Base-by-base conservation (phyloP, 64 coral and sea anemone species). In the Montipora sp. region DNA sequence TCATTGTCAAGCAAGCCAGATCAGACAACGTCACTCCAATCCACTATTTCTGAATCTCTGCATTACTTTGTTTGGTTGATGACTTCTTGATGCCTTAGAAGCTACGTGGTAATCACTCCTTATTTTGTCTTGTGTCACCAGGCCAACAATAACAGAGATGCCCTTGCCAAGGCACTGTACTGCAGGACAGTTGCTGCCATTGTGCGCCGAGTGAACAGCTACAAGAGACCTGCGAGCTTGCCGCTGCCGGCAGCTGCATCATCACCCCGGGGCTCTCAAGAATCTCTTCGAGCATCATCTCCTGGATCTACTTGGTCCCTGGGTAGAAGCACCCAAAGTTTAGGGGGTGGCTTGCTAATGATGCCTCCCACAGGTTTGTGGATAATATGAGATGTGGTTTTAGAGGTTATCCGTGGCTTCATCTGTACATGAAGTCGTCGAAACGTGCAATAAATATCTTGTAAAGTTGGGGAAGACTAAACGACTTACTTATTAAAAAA, bases 111-210 rank as follows among this genome's bases (percentile, higher is more conserved):
- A 57, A 57, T 57, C 53, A 8, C 53, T 57, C 2, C 53, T 57
- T 1, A 36, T 45, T 72, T 24, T 76, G 12, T 22, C 50, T 53
- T 19, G 65, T 73, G 49, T 51, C 66, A 15, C 13, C 63, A 98
- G 96, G 96, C 96, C 8, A 98, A 98, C 45, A 11, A 16, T 16
- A 95, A 98, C 86, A 83, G 96, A 66, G 96, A 98, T 87, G 87
- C 81, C 3, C 89, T 98, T 67, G 90, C 96, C 13, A 95, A 92
- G 60, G 87, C 96, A 3, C 81, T 98, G 13, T 98, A 98, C 81
- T 81, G 81, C 13, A 87, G 96, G 23, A 98, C 93, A 21, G 12
- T 98, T 11, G 90, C 93, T 66, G 96, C 96, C 66, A 81, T 98
- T 20, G 86, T 93, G 44, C 90, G 96, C 13, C 93, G 96, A 73